These are phyloP conservation scores for Macrosteles quadrilineatus DNA, from an alignment of 1,140 invertebrate genomes.

Conservation along the genomic window DNA sequence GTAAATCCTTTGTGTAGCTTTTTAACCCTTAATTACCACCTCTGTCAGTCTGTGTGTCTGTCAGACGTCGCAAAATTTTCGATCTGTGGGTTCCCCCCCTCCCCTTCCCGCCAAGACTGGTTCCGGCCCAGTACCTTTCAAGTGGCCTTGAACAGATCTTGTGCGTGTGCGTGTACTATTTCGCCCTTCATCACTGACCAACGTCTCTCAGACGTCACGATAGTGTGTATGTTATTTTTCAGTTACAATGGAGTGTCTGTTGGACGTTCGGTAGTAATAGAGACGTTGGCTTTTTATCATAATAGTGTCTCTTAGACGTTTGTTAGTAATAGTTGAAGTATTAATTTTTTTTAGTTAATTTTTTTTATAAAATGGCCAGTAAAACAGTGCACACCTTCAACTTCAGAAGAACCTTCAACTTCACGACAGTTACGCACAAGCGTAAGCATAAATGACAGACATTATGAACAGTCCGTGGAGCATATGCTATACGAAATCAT, in stretches of 20 bases:
- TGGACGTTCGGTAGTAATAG: neutral
- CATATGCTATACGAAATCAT: constrained; percentile 14
- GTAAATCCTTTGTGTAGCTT: too few relatives aligned
- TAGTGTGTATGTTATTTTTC: neutral
- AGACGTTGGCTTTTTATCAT: neutral
- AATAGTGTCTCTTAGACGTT: neutral
- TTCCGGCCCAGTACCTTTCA: neutral
- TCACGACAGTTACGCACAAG: neutral
- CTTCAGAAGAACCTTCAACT: neutral
- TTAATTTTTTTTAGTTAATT: neutral
- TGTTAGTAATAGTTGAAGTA: neutral
- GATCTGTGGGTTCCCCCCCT: neutral
- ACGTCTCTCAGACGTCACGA: neutral
- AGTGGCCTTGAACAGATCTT: neutral
- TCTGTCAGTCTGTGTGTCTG: too few relatives aligned
- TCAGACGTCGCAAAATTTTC: neutral
- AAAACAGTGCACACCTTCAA: neutral
- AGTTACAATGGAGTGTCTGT: neutral
- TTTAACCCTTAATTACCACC: neutral
- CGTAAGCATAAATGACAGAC: neutral
- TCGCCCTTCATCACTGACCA: neutral
- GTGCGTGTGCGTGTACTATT: neutral
- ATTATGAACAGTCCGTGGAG: constrained; percentile 11
- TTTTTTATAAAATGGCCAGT: neutral
- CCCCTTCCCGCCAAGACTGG: neutral